phyloP scores from a whole-genome alignment of 92 coral and sea anemone species.

The Chrysogorgia sp. region DNA sequence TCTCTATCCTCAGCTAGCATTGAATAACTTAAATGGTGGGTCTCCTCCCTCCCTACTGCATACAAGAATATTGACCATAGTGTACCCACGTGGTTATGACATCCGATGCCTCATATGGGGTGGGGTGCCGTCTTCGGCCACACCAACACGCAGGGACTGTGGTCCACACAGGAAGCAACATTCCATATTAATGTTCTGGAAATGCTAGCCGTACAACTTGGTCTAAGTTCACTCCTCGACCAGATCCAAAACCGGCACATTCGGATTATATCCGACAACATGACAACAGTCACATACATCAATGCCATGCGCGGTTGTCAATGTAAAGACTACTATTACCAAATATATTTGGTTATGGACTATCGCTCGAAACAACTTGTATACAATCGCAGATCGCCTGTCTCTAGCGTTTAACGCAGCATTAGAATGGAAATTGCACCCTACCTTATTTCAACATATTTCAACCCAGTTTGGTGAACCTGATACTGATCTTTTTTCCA shows the following conservation, averaged over 20 bases:
- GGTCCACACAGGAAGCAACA: constrained; percentile 18
- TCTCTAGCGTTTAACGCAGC: constrained; percentile 42
- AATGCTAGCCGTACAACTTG: constrained; percentile 39
- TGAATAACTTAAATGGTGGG: constrained; percentile 57
- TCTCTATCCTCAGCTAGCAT: constrained; percentile 26
- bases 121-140: constrained; percentile 46
- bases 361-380: too few species aligned
- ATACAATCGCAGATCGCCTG: constrained; percentile 45
- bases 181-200: constrained; percentile 53
- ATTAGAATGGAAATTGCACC: constrained; percentile 49
- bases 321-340: too few species aligned
- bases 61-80: constrained; percentile 51
- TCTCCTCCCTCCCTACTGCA: constrained; percentile 39
- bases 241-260: constrained; percentile 33
- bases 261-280: constrained; percentile 50
- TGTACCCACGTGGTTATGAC: constrained; percentile 28
- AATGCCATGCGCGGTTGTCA: too few species aligned
- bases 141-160: constrained; percentile 51
- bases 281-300: too few species aligned
- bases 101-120: constrained; percentile 58
- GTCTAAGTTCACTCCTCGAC: constrained; percentile 42
- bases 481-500: constrained; percentile 52
- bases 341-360: too few species aligned
- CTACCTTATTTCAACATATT: not conserved
- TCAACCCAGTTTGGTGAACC: not conserved